These are phyloP conservation scores for Dicrurus megarhynchus DNA, from an alignment of 2,113 vertebrate species.

Conservation along the genomic window DNA sequence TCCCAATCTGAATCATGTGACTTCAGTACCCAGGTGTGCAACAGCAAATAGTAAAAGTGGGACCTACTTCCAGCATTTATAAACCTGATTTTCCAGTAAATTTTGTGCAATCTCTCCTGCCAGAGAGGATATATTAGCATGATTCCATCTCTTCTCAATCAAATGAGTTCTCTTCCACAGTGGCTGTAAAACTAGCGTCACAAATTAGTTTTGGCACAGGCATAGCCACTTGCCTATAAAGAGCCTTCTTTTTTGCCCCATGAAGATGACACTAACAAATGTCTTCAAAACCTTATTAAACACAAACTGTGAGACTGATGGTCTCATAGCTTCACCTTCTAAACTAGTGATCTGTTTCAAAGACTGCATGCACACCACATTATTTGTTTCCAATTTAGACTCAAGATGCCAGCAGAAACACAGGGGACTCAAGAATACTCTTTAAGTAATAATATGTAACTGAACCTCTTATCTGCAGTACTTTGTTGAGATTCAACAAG, in stretches of 20 bases:
- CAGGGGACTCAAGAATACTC: background rate
- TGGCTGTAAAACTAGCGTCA: background rate
- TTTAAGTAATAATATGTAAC: background rate
- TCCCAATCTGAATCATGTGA: rapidly evolving
- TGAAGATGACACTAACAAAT: background rate
- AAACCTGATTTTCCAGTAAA: background rate
- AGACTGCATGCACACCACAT: rapidly evolving
- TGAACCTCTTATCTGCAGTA: background rate
- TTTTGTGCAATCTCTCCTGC: background rate
- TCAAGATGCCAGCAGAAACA: background rate
- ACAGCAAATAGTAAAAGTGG: background rate
- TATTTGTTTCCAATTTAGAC: background rate
- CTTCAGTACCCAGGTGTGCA: background rate
- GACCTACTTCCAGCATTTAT: background rate
- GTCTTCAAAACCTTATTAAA: background rate
- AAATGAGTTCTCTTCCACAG: background rate
- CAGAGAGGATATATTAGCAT: background rate
- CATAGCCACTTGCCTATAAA: background rate
- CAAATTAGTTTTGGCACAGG: background rate
- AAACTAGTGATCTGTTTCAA: background rate
- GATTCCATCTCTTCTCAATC: background rate
- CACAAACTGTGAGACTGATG: background rate
- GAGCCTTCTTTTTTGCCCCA: background rate
- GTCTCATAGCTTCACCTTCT: background rate
- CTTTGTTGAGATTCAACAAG: background rate